Percentiles rank a stretch among this genome's conserved stretches.
phyloP scores from a whole-genome alignment of 2,888 invertebrate genomes.

The Leuctra nigra region DNA sequence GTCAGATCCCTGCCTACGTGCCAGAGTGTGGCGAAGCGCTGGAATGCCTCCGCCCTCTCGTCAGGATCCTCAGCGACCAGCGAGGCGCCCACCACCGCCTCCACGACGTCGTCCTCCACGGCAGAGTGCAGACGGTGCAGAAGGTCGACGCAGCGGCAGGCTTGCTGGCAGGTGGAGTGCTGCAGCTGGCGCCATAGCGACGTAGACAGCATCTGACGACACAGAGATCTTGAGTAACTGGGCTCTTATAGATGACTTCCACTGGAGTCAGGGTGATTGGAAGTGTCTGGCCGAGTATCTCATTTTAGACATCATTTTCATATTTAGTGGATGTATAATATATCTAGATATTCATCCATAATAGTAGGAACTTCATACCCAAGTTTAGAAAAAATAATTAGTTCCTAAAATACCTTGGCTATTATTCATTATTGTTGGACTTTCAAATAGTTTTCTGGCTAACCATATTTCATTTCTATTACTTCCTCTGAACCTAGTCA shows the following conservation, averaged over 20 bases:
- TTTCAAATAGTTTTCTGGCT: no score
- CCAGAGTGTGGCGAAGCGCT: slow-evolving; percentile 64
- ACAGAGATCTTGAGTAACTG: neutral
- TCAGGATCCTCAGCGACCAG: slow-evolving; percentile 41
- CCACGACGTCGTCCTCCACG: slow-evolving; percentile 54
- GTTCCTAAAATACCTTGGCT: no score
- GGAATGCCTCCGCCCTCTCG: slow-evolving; percentile 50
- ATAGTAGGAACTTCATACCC: no score
- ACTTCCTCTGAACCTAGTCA: no score
- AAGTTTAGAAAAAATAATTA: no score
- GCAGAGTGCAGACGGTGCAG: slow-evolving; percentile 72
- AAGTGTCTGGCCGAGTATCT: no score
- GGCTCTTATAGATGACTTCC: neutral
- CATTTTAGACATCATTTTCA: no score
- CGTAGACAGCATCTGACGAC: slow-evolving; percentile 52
- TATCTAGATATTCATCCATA: no score
- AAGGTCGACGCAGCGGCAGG: slow-evolving; percentile 58
- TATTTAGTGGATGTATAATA: neutral
- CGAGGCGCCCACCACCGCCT: slow-evolving; percentile 56
- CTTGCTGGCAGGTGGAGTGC: slow-evolving; percentile 47
- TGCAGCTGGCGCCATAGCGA: slow-evolving; percentile 67
- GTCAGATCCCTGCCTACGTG: slow-evolving; percentile 66
- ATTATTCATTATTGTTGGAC: no score
- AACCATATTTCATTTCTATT: no score
- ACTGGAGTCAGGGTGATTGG: no score